phyloP scores from a whole-genome alignment of 2,797 vertebrate species.

The Triplophysa yarkandensis region DNA sequence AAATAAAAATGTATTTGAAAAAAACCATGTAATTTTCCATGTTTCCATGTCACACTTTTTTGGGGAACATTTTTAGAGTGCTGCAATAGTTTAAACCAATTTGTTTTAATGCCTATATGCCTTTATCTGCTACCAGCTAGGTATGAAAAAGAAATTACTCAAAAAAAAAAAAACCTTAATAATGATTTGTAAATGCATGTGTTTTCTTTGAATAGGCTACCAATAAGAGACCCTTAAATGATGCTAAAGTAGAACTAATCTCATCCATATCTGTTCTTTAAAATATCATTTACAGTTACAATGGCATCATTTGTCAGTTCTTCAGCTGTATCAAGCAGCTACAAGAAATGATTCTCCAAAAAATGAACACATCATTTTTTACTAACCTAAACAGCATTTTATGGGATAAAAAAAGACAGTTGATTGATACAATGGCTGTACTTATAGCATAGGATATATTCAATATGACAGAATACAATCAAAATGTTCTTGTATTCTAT shows the following conservation, averaged over 20 bases:
- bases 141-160: too few relatives aligned
- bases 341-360: neutral
- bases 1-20: too few relatives aligned
- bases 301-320: constrained; percentile 15
- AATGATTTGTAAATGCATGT: too few relatives aligned
- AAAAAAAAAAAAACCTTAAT: too few relatives aligned
- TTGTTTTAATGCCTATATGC: too few relatives aligned
- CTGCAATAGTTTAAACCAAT: too few relatives aligned
- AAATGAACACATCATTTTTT: neutral
- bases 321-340: neutral
- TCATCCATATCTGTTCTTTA: constrained; percentile 2
- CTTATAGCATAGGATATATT: neutral
- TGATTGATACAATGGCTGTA: neutral
- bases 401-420: neutral
- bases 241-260: constrained; percentile 34
- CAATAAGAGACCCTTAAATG: neutral
- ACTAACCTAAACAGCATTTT: neutral
- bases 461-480: neutral
- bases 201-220: constrained; percentile 15
- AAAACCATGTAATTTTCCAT: too few relatives aligned
- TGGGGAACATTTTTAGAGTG: too few relatives aligned
- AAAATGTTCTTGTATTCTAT: too few relatives aligned
- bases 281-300: constrained; percentile 17
- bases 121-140: too few relatives aligned
- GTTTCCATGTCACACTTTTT: too few relatives aligned